Conservation (phyloP, 2,113 vertebrate genomes). For the Cyprinodon brontotheroides region DNA sequence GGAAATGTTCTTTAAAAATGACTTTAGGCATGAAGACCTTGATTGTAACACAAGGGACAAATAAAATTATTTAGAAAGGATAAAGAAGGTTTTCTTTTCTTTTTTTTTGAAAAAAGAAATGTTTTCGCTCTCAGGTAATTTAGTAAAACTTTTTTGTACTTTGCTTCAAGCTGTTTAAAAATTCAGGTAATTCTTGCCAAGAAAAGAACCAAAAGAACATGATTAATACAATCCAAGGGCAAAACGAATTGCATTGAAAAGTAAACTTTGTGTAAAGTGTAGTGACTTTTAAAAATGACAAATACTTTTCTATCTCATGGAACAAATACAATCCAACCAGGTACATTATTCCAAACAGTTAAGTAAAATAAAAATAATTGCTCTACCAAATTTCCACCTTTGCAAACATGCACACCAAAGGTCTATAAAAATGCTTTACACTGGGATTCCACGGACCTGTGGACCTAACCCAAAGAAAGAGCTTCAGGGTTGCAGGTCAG, state of each 20-base stretch:
- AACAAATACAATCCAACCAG: constrained; percentile 48
- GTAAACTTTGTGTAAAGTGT: constrained; percentile 45
- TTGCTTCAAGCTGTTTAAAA: constrained; percentile 24
- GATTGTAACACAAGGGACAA: constrained; percentile 42
- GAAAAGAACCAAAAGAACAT: constrained; percentile 40
- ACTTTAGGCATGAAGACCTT: constrained; percentile 34
- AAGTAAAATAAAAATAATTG: constrained; percentile 26
- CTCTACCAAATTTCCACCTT: constrained; percentile 19
- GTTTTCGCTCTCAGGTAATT: not conserved
- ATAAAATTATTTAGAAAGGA: constrained; percentile 24
- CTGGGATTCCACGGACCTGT: constrained; percentile 36
- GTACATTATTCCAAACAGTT: constrained; percentile 29
- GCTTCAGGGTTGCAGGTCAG: constrained; percentile 51
- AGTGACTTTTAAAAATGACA: constrained; percentile 64
- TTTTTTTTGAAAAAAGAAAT: not conserved
- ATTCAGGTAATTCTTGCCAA: constrained; percentile 34
- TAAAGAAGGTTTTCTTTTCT: constrained; percentile 7
- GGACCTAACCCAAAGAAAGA: constrained; percentile 58
- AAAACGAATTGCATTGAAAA: constrained; percentile 46
- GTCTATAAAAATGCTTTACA: not conserved
- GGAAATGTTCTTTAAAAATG: not conserved
- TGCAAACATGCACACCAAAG: not conserved
- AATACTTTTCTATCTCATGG: constrained; percentile 42
- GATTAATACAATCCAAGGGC: constrained; percentile 60
- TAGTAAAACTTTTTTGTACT: constrained; percentile 21